Percentiles rank a stretch among this genome's conserved stretches.
These are phyloP conservation scores for Deladenus siricidicola DNA, from an alignment of 2,888 invertebrate species.

Conservation along the genomic window DNA sequence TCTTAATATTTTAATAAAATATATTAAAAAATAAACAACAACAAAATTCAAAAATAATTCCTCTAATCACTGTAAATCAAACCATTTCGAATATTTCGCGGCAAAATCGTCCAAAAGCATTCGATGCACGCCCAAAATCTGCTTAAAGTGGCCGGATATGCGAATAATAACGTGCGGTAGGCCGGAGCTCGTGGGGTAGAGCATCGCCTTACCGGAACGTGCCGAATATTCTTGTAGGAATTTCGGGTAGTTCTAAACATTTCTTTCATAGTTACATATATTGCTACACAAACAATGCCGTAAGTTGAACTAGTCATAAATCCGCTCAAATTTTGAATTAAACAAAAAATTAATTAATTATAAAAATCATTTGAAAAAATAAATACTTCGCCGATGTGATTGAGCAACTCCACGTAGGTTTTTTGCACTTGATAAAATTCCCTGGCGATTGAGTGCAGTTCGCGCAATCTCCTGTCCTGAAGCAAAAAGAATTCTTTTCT, in stretches of 20 bases:
- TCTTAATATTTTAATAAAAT: not conserved
- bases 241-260: conserved; percentile 33
- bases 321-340: not conserved
- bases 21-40: too few relatives aligned
- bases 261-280: too few relatives aligned
- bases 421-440: conserved; percentile 43
- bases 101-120: conserved; percentile 21
- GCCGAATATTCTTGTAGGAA: conserved; percentile 26
- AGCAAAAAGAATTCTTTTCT: conserved; percentile 5
- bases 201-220: conserved; percentile 3
- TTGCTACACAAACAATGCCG: too few relatives aligned
- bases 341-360: too few relatives aligned
- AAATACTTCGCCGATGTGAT: conserved; percentile 29
- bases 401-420: conserved; percentile 36
- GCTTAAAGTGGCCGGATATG: conserved; percentile 18
- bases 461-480: conserved; percentile 32
- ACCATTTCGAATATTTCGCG: conserved; percentile 20
- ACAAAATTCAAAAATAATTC: too few relatives aligned
- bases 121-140: conserved; percentile 22
- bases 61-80: too few relatives aligned
- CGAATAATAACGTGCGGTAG: conserved; percentile 18
- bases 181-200: not conserved
- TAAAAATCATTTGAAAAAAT: not conserved
- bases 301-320: too few relatives aligned
- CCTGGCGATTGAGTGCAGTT: conserved; percentile 40